phyloP scores from a whole-genome alignment of 2,113 vertebrate species.

The Oncorhynchus tshawytscha region DNA sequence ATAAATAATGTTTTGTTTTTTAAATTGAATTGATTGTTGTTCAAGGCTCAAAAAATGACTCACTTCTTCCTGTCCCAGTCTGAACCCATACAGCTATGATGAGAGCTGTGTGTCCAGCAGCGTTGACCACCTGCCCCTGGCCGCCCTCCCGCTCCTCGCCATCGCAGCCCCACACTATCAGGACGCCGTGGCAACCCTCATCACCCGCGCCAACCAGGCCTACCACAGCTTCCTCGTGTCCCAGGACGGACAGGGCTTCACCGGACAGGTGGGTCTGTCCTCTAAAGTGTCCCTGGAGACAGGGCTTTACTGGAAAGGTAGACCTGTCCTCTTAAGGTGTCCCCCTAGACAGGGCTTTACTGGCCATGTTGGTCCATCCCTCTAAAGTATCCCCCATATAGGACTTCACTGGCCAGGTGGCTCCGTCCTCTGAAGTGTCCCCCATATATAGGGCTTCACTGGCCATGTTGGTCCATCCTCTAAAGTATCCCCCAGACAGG shows the following conservation, averaged over 20 bases:
- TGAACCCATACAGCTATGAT: slow-evolving; percentile 96
- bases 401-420: no score
- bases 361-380: slow-evolving; percentile 75
- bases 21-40: no score
- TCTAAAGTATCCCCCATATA: slow-evolving; percentile 1
- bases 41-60: background rate
- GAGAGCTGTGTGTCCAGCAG: slow-evolving; percentile 92
- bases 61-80: slow-evolving; percentile 64
- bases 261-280: slow-evolving; percentile 56
- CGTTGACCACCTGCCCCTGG: slow-evolving; percentile 94
- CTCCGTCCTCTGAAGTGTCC: no score
- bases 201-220: slow-evolving; percentile 89
- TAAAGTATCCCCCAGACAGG: no score
- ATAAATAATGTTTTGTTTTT: no score
- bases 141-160: slow-evolving; percentile 91
- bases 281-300: slow-evolving; percentile 41
- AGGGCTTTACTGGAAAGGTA: slow-evolving; percentile 76
- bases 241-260: slow-evolving; percentile 88
- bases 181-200: slow-evolving; percentile 89
- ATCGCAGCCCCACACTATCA: slow-evolving; percentile 95
- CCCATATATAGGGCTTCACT: no score
- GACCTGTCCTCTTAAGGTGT: slow-evolving; percentile 75
- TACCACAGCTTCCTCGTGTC: slow-evolving; percentile 92
- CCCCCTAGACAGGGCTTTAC: slow-evolving; percentile 84
- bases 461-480: no score